Evolutionary conservation across 2,888 invertebrate species (phyloP), one percentile per base, ranked within the genome.

Genomic region (Agrochola lota): DNA sequence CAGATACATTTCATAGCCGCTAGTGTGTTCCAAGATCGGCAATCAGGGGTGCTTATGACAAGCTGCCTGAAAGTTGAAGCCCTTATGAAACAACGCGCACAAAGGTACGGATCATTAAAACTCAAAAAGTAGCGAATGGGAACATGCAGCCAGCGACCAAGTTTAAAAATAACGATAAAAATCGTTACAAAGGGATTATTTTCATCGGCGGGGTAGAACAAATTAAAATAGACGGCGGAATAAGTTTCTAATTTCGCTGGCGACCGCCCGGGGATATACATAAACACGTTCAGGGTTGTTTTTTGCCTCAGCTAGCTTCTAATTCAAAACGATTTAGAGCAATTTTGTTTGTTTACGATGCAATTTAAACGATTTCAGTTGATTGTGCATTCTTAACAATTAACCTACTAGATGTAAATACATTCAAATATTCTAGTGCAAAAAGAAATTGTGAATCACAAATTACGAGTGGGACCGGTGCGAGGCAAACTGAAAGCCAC

Each of bases 121-220:
- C 77, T 77, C 72, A 80, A 63, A 74, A 77, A 81, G 79, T 76
- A 71, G 79, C 79, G 52, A 81, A 82, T 69, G 70, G 82, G 74
- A 83, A 80, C 88, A 83, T 79, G 82, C 78, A 85, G 70, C 72
- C 66, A 84, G 80, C 79, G 83, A 73, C 80, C 74, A 82, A 81
- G 88, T 91, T 92, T 93, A 92, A 91, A 94, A 94, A 94, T 94
- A 94, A 90, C 91, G 85, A 90, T 91, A 92, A 94, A 94, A 94
- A 94, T 94, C 94, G 94, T 94, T 94, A 94, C 87, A 85, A 87
- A 87, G 87, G 89, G 88, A 91, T 92, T 93, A 93, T 94, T 94
- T 94, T 90, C 87, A 92, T 89, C 89, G 76, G 78, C 89, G 90
- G 89, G 90, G 90, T 88, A 87, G 88, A 87, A 90, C 89, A 88